phyloP scores from a whole-genome alignment of 2,113 vertebrate species.

The Desmodus rotundus region DNA sequence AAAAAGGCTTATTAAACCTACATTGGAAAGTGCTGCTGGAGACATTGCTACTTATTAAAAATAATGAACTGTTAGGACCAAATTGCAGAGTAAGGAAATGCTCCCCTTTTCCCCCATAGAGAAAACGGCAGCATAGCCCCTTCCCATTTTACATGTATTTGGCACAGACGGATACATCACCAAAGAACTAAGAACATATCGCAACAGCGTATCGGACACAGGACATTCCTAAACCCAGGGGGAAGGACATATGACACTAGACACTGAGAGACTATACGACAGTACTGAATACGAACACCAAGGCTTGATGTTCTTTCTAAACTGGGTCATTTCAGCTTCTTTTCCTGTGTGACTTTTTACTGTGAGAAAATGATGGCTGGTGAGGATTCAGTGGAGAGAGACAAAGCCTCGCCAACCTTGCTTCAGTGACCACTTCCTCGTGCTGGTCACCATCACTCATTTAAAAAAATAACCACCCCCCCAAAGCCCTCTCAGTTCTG shows the following conservation, averaged over 20 bases:
- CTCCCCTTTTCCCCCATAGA: not conserved
- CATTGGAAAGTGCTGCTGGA: constrained; percentile 63
- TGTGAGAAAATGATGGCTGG: constrained; percentile 4
- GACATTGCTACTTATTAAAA: constrained; percentile 77
- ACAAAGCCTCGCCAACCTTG: not conserved
- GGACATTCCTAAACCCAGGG: not conserved
- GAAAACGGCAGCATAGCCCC: not conserved
- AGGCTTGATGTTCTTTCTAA: constrained; percentile 16
- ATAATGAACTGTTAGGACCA: constrained; percentile 71
- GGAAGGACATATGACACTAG: not conserved
- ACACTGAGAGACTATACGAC: not conserved
- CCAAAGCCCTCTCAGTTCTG: fast-evolving
- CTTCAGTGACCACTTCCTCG: not conserved
- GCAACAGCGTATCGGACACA: not conserved
- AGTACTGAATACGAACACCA: not conserved
- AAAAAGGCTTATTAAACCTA: constrained; percentile 81
- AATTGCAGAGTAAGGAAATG: constrained; percentile 34
- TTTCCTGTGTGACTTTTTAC: not conserved
- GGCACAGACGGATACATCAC: not conserved
- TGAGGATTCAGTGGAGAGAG: not conserved
- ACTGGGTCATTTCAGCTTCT: constrained; percentile 49
- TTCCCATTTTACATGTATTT: not conserved
- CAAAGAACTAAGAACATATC: not conserved
- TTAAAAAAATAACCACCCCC: not conserved
- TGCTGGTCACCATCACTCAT: not conserved